Conservation (phyloP, 2,888 invertebrate genomes). For the Conistra vaccinii region DNA sequence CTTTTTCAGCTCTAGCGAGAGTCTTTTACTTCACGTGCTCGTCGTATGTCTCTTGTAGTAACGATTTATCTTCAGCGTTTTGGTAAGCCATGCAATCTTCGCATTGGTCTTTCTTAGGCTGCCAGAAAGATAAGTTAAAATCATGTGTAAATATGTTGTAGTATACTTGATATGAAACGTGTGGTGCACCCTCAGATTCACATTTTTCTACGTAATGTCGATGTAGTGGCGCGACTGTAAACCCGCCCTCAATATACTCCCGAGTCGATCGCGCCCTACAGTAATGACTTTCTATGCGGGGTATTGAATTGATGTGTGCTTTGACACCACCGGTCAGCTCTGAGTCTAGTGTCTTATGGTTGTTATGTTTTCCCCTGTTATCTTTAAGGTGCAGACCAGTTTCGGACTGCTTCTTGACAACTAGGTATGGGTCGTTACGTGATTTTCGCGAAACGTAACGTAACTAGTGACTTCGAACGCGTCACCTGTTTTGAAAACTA, state of each 20-base stretch:
- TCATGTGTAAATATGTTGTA: constrained; percentile 46
- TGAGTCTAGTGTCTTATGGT: constrained; percentile 23
- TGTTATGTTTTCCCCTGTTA: constrained; percentile 43
- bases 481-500: too few species aligned
- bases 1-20: constrained; percentile 52
- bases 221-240: constrained; percentile 49
- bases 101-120: constrained; percentile 61
- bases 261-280: constrained; percentile 7
- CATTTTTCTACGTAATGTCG: constrained; percentile 34
- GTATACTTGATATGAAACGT: constrained; percentile 47
- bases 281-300: constrained; percentile 48
- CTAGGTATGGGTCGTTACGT: too few species aligned
- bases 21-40: constrained; percentile 56
- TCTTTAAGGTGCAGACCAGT: constrained; percentile 19
- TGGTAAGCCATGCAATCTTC: constrained; percentile 53
- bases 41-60: constrained; percentile 44
- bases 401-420: constrained; percentile 24
- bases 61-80: constrained; percentile 54
- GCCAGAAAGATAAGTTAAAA: constrained; percentile 57
- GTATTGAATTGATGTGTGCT: constrained; percentile 51
- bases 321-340: constrained; percentile 29
- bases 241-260: constrained; percentile 45
- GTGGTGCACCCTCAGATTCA: constrained; percentile 20
- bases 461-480: too few species aligned
- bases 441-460: too few species aligned